Evolutionary conservation across 2,888 invertebrate genomes (phyloP).

Genomic region (Lepidocyrtinus sp.): DNA sequence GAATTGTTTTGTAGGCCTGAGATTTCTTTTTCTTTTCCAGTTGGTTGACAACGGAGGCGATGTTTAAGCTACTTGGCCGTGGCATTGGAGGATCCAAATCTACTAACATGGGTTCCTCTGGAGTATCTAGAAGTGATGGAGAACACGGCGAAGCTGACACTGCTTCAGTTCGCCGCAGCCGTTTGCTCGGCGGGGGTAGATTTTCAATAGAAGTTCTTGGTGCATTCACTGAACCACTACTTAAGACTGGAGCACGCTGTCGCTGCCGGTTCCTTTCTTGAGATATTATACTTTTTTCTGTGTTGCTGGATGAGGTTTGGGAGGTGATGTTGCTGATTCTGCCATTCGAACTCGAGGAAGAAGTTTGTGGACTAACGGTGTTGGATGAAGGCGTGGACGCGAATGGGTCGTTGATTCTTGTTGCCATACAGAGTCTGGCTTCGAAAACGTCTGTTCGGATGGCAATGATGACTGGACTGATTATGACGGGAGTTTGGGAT

Average conservation of each 20-base stretch:
- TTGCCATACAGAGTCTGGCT: constrained; percentile 52
- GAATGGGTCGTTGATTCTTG: constrained; percentile 32
- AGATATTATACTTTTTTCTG: too few species aligned
- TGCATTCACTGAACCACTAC: neutral
- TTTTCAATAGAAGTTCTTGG: neutral
- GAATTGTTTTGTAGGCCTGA: neutral
- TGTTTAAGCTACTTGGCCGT: neutral
- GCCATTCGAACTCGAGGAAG: constrained; percentile 14
- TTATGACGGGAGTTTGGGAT: too few species aligned
- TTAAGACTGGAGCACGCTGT: too few species aligned
- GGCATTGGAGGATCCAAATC: too few species aligned
- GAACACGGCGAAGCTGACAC: neutral
- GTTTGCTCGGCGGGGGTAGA: constrained; percentile 24
- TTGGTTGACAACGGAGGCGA: constrained; percentile 10
- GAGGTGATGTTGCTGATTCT: constrained; percentile 51
- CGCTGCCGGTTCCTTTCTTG: constrained; percentile 37
- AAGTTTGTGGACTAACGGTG: neutral
- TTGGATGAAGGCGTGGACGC: neutral
- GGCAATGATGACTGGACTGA: constrained; percentile 54
- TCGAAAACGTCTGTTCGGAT: constrained; percentile 51
- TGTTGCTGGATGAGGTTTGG: constrained; percentile 28
- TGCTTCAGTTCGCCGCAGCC: constrained; percentile 30
- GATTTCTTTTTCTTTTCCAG: constrained; percentile 7
- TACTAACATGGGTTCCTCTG: too few species aligned
- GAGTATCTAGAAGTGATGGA: neutral